Base-by-base conservation (phyloP, 2,797 vertebrate species). In the Propithecus deckenii region DNA sequence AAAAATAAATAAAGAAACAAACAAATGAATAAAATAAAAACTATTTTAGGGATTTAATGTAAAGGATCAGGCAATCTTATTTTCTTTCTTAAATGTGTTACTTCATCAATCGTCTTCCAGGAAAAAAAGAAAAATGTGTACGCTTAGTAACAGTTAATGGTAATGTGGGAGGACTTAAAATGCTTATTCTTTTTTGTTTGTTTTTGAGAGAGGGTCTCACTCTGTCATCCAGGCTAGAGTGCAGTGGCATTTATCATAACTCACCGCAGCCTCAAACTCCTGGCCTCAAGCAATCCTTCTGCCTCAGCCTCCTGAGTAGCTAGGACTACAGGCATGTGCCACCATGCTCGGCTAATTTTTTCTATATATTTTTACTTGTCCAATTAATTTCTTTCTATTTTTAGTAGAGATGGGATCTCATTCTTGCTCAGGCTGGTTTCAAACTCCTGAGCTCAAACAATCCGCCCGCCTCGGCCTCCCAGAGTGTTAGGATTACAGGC, bases 91-190 rank as follows among this genome's bases (percentile, higher is more conserved):
- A 20, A 23, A 30, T 71, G 55, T 93, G 15, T 35, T 84, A 79
- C 75, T 91, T 93, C 9, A 28, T 91, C 18, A 25, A 14, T 81
- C 32, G 85, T 87, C 23, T 89, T 63, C 96, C 46, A 93, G 86
- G 28, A 84, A 89, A 89, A 55, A 81, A 69, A 87, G 38, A 76
- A 78, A 86, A 52, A 52, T 22, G 18, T 75, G 25, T 13, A 74
- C 3, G 84, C 22, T 89, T 46, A 38, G 20, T 55, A 76, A 50
- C 28, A 74, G 46, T 59, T 32, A 28, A 35, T 18, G 46, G 89
- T 88, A 85, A 35, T 18, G 8, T 74, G 65, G 59, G 84, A 84
- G 38, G 76, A 83, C 11, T 87, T 92, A 80, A 52, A 92, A 69
- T 15, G 12, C 41, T 67, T 79, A 52, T 91, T 91, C 41, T 80